Conservation (phyloP, 2,797 vertebrate genomes). For the Siniperca scherzeri region DNA sequence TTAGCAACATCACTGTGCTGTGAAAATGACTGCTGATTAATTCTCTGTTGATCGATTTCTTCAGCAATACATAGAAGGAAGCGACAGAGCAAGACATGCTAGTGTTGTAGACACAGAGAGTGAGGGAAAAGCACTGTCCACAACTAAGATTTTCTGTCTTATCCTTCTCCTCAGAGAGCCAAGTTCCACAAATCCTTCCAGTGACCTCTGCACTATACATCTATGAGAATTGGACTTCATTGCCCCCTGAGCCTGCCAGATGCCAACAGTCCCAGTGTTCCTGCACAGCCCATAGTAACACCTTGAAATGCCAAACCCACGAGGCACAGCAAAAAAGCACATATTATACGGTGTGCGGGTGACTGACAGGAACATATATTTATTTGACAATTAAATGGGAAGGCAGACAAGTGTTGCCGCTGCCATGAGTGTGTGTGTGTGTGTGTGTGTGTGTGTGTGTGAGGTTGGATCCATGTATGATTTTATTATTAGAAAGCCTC, state of each 20-base stretch:
- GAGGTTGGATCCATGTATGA: slow-evolving; percentile 25
- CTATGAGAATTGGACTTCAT: slow-evolving; percentile 53
- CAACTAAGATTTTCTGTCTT: slow-evolving; percentile 3
- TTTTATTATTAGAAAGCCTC: slow-evolving; percentile 69
- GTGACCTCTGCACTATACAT: slow-evolving; percentile 54
- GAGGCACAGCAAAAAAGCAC: slow-evolving; percentile 40
- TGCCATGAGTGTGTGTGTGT: slow-evolving; percentile 14
- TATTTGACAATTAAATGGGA: slow-evolving; percentile 74
- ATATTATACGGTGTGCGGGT: slow-evolving; percentile 40
- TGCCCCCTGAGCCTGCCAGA: slow-evolving; percentile 33
- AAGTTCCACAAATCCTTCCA: slow-evolving; percentile 47
- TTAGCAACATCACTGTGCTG: neutral
- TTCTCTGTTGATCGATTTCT: neutral
- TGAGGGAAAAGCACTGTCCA: neutral
- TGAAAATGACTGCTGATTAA: neutral
- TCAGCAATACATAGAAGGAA: neutral
- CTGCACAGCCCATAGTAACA: slow-evolving; percentile 57
- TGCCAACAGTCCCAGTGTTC: slow-evolving; percentile 42
- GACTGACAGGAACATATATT: slow-evolving; percentile 75
- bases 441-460: slow-evolving; percentile 18
- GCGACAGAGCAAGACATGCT: neutral
- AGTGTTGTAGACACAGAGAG: neutral
- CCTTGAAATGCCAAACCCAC: slow-evolving; percentile 69
- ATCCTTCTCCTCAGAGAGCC: slow-evolving; percentile 28
- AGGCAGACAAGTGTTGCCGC: slow-evolving; percentile 50